These are phyloP conservation scores for Diachasma alloeum DNA, from an alignment of 1,140 invertebrate species.

Conservation along the genomic window DNA sequence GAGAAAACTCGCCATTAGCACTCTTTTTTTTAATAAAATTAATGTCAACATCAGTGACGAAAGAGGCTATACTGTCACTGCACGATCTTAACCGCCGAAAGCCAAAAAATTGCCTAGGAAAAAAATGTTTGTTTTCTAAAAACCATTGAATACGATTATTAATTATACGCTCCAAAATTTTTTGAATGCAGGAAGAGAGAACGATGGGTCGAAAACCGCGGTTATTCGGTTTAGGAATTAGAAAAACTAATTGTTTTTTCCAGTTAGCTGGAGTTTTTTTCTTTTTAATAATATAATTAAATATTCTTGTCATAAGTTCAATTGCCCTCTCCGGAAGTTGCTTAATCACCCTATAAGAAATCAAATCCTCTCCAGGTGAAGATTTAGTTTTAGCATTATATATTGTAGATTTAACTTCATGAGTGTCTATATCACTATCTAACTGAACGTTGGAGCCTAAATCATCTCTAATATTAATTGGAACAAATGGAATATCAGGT, in stretches of 20 bases:
- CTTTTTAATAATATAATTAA: too few species aligned
- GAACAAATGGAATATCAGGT: too few species aligned
- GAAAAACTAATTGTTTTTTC: background rate
- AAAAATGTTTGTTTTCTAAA: conserved; percentile 12
- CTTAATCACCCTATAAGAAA: too few species aligned
- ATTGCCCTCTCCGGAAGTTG: too few species aligned
- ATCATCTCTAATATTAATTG: too few species aligned
- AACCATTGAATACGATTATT: conserved; percentile 26
- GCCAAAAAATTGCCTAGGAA: conserved; percentile 24
- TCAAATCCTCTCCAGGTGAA: too few species aligned
- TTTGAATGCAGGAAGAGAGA: conserved; percentile 14
- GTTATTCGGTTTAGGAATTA: background rate
- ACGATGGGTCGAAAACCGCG: conserved; percentile 26
- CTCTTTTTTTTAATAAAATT: background rate
- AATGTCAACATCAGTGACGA: background rate
- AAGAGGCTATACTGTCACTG: conserved; percentile 5
- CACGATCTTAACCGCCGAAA: conserved; percentile 25
- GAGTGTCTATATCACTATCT: too few species aligned
- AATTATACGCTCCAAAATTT: conserved; percentile 31
- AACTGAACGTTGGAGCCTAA: too few species aligned
- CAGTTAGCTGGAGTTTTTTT: too few species aligned
- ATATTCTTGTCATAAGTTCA: too few species aligned
- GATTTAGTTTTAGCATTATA: too few species aligned
- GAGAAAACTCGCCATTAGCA: conserved; percentile 8
- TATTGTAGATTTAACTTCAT: too few species aligned